Conservation (phyloP, 2,113 vertebrate genomes). For the Vulpes vulpes region DNA sequence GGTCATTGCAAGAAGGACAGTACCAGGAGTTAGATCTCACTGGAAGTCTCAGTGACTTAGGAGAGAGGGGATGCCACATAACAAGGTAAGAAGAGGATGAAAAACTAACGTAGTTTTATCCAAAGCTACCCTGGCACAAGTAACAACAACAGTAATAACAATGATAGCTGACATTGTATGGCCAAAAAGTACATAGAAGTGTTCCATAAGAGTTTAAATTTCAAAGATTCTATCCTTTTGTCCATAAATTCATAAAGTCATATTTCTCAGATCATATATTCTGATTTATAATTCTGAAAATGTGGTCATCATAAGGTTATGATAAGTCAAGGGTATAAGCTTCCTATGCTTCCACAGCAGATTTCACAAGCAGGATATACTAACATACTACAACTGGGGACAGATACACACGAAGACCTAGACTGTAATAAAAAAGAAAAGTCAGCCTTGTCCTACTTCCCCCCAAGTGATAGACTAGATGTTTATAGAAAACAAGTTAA, state of each 20-base stretch:
- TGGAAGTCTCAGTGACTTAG: not conserved
- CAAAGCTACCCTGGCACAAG: not conserved
- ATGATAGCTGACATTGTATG: not conserved
- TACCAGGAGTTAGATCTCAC: not conserved
- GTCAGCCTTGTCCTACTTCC: not conserved
- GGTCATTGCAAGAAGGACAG: not conserved
- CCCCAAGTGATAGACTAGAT: not conserved
- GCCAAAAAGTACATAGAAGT: not conserved
- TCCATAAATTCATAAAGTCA: not conserved
- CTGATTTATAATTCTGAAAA: not conserved
- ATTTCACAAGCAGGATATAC: not conserved
- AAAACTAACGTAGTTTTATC: not conserved
- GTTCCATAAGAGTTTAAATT: not conserved
- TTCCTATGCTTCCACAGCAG: not conserved
- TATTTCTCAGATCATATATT: not conserved
- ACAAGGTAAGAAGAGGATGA: not conserved
- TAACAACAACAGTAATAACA: not conserved
- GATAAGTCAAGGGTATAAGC: not conserved
- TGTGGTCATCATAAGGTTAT: not conserved
- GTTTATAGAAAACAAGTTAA: constrained; percentile 7
- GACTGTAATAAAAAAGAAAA: not conserved
- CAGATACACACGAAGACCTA: not conserved
- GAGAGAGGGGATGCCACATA: not conserved
- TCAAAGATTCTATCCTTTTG: not conserved
- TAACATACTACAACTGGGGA: not conserved